phyloP scores from a whole-genome alignment of 2,888 invertebrate genomes.

The Labia minor region DNA sequence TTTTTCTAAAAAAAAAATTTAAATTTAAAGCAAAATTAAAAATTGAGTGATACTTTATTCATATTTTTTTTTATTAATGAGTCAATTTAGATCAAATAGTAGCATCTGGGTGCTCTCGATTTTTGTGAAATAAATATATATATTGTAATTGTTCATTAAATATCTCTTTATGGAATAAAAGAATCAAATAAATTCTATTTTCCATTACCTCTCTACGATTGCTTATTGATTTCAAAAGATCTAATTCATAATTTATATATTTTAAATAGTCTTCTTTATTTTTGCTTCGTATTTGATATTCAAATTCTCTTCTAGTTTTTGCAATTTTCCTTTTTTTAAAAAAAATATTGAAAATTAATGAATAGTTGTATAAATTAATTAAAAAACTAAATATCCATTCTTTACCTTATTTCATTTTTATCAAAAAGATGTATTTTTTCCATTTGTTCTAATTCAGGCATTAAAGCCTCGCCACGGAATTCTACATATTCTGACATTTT shows the following conservation, averaged over 20 bases:
- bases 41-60: no score
- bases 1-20: slow-evolving; percentile 26
- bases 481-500: slow-evolving; percentile 67
- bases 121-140: slow-evolving; percentile 33
- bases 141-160: slow-evolving; percentile 15
- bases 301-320: slow-evolving; percentile 57
- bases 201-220: slow-evolving; percentile 44
- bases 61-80: no score
- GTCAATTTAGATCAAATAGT: neutral
- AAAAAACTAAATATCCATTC: no score
- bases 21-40: neutral
- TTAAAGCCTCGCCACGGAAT: slow-evolving; percentile 63
- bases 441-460: slow-evolving; percentile 72
- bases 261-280: slow-evolving; percentile 57
- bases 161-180: slow-evolving; percentile 9
- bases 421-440: slow-evolving; percentile 57
- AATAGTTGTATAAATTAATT: slow-evolving; percentile 20
- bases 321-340: slow-evolving; percentile 48
- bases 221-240: slow-evolving; percentile 53
- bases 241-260: slow-evolving; percentile 60
- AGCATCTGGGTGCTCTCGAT: neutral
- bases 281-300: slow-evolving; percentile 63
- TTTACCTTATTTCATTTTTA: slow-evolving; percentile 60
- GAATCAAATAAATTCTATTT: neutral
- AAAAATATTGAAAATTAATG: neutral